Percentiles rank a stretch among this genome's conserved stretches.
phyloP scores from a whole-genome alignment of 2,797 vertebrate genomes.

The Manis pentadactyla region DNA sequence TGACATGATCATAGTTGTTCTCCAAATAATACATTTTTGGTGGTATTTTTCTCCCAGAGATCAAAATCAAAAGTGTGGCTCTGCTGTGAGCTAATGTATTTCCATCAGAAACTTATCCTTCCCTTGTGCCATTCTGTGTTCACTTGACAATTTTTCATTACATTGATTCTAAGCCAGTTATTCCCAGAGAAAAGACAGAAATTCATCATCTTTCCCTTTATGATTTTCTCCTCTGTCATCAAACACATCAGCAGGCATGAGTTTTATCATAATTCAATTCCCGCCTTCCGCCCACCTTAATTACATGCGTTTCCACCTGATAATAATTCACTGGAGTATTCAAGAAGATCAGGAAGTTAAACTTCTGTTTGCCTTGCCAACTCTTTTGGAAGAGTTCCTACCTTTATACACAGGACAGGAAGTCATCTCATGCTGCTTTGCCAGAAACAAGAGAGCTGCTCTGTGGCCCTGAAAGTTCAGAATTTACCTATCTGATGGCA shows the following conservation, averaged over 20 bases:
- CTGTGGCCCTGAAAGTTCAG: background rate
- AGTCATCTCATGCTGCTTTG: background rate
- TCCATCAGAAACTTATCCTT: constrained; percentile 63
- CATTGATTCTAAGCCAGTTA: constrained; percentile 81
- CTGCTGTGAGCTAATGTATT: constrained; percentile 55
- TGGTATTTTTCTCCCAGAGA: background rate
- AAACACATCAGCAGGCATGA: constrained; percentile 83
- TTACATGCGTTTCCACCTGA: constrained; percentile 79
- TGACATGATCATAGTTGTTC: constrained; percentile 21
- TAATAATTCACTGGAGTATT: constrained; percentile 72
- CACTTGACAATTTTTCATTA: constrained; percentile 84
- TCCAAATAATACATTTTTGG: constrained; percentile 58
- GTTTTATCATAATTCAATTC: constrained; percentile 83
- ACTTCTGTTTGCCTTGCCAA: constrained; percentile 74
- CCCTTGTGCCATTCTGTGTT: constrained; percentile 57
- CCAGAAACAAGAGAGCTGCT: background rate
- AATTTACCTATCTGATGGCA: background rate
- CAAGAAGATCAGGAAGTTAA: constrained; percentile 68
- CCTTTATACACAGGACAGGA: background rate
- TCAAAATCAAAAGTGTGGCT: constrained; percentile 51
- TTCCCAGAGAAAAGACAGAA: constrained; percentile 83
- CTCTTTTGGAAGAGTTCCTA: constrained; percentile 35
- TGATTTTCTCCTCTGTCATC: constrained; percentile 85
- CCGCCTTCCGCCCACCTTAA: constrained; percentile 84
- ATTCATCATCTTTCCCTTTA: constrained; percentile 83